These are phyloP conservation scores for Sycophaga agraensis DNA, from an alignment of 1,140 invertebrate species.

Conservation along the genomic window DNA sequence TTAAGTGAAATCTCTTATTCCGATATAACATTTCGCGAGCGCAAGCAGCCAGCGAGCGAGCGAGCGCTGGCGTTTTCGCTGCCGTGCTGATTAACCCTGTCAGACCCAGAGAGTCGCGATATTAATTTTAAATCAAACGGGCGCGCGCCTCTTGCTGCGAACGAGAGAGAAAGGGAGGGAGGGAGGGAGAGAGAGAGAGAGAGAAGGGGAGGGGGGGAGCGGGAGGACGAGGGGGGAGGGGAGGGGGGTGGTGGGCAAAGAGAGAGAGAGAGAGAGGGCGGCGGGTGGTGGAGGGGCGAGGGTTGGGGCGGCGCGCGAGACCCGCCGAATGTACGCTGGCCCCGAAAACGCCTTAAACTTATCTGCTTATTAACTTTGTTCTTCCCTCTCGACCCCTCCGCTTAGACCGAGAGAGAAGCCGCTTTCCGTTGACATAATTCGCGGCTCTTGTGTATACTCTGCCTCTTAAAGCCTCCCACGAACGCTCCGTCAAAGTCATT, in stretches of 20 bases:
- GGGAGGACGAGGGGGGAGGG: no score
- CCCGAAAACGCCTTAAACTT: slow-evolving; percentile 29
- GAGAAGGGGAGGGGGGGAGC: no score
- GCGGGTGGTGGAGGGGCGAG: not conserved
- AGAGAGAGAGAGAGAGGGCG: not conserved
- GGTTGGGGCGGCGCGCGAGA: not conserved
- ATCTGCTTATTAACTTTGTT: slow-evolving; percentile 31
- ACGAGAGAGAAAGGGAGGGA: slow-evolving; percentile 13
- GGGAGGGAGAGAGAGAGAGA: no score
- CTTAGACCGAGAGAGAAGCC: not conserved
- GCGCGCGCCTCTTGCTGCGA: no score
- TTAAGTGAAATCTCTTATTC: slow-evolving; percentile 61
- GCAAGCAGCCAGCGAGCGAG: slow-evolving; percentile 28
- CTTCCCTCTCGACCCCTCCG: slow-evolving; percentile 9
- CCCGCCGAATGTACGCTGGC: slow-evolving; percentile 18
- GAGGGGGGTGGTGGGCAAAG: no score
- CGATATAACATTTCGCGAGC: slow-evolving; percentile 53
- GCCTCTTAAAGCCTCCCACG: not conserved
- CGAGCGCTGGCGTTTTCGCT: slow-evolving; percentile 40
- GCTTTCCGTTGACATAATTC: slow-evolving; percentile 11
- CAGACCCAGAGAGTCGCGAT: slow-evolving; percentile 57
- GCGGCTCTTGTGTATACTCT: not conserved
- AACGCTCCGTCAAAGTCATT: not conserved
- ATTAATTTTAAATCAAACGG: slow-evolving; percentile 58
- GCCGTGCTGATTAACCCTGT: slow-evolving; percentile 57